phyloP scores from a whole-genome alignment of 2,113 vertebrate species.

The Austrofundulus limnaeus region DNA sequence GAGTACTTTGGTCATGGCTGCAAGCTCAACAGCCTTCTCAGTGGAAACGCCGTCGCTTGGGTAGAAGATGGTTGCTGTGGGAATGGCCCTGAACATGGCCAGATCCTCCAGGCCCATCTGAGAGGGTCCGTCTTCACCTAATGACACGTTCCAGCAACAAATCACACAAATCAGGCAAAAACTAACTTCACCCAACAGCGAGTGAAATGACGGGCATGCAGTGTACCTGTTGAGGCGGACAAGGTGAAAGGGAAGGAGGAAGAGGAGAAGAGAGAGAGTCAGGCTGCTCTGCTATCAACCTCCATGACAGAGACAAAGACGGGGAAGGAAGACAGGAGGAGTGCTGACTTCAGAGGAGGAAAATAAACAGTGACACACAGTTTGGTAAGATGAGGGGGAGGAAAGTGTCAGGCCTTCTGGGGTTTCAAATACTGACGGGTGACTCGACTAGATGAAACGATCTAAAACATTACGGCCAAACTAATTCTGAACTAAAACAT shows the following conservation, averaged over 20 bases:
- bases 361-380: constrained; percentile 27
- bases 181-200: neutral
- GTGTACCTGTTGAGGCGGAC: constrained; percentile 71
- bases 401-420: constrained; percentile 30
- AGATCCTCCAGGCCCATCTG: constrained; percentile 96
- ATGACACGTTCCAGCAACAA: constrained; percentile 16
- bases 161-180: constrained; percentile 8
- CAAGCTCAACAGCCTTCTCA: constrained; percentile 93
- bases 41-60: constrained; percentile 91
- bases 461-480: no score
- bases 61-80: constrained; percentile 90
- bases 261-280: constrained; percentile 51
- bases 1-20: constrained; percentile 93
- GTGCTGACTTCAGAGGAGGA: constrained; percentile 41
- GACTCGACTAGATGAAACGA: neutral
- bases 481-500: no score
- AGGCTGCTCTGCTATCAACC: constrained; percentile 45
- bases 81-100: constrained; percentile 88
- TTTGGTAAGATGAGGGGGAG: constrained; percentile 26
- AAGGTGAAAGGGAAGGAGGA: constrained; percentile 47
- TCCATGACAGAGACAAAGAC: constrained; percentile 60
- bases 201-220: constrained; percentile 35
- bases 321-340: constrained; percentile 40
- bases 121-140: constrained; percentile 94
- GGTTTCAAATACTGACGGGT: constrained; percentile 9